Evolutionary conservation across 2,797 vertebrate genomes (phyloP), one percentile per base, ranked within the genome.

Genomic region (Nasua narica): DNA sequence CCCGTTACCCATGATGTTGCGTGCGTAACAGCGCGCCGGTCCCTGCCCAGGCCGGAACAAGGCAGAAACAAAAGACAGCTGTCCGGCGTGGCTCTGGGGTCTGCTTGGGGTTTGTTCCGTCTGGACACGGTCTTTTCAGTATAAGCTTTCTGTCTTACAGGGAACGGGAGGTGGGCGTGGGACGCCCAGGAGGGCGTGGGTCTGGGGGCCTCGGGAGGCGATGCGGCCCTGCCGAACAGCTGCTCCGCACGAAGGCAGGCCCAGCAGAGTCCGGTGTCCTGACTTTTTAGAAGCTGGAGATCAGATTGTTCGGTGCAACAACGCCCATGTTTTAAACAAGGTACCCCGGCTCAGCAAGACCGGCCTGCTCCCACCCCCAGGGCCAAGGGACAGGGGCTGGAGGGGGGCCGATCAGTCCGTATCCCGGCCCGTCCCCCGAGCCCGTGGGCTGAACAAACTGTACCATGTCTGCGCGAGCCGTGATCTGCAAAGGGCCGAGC

Each of bases 11-110:
- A n/a, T 74, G 2, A 9, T 0, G 15, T 46, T 15, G 6, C 0
- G 10, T 1, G 27, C 5, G 0, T 0, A 12, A 40, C 3, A 27
- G 52, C 15, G 65, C 0, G 6, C 1, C 12, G 2, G 7, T 50
- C 46, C 15, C 32, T 12, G 29, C 27, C 32, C 15, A 54, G 83
- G n/a, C 21, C 50, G 50, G 52, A 32, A 65, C 48, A 29, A 60
- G 16, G 21, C 54, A 65, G 32, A 81, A 87, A 90, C 27, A 72
- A n/a, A 69, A 43, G 46, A 15, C 6, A 23, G 40, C 6, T 25
- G 16, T 62, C 46, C 29, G 37, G 48, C 43, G 48, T 15, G 8
- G 70, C 52, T 77, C 62, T 87, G 13, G 46, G 58, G 74, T 62
- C 65, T n/a, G 1, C 58, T 25, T 29, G 15, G 14, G 29, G 16